A percentile compares a stretch with the other conserved stretches of the same genome.
Conservation (phyloP, 2,888 invertebrate genomes). For the Creontiades dilutus region DNA sequence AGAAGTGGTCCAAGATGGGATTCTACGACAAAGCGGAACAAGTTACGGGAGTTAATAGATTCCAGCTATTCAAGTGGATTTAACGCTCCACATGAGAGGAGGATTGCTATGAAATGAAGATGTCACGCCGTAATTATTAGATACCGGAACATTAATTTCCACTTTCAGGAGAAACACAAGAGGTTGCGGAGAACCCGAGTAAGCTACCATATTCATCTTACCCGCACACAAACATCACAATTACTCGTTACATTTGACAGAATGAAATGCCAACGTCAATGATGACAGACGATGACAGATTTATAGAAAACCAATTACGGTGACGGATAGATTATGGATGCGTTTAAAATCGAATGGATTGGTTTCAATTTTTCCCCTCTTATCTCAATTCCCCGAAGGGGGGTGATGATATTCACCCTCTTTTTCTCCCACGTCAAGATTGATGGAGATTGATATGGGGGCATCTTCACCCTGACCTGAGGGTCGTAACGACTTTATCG, state of each 20-base stretch:
- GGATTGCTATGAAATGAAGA: conserved; percentile 20
- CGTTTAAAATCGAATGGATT: conserved; percentile 25
- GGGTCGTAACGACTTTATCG: conserved; percentile 25
- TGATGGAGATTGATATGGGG: conserved; percentile 23
- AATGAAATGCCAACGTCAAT: neutral
- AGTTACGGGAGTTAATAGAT: conserved; percentile 14
- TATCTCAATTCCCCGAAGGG: neutral
- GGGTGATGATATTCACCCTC: conserved; percentile 29
- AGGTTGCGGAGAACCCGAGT: neutral
- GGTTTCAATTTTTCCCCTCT: conserved; percentile 25
- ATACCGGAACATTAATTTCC: neutral
- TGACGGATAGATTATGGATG: conserved; percentile 10
- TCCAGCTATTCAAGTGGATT: conserved; percentile 2
- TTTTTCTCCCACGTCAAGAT: neutral
- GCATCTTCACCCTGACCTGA: conserved; percentile 18
- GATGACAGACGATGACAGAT: neutral
- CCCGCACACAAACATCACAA: neutral
- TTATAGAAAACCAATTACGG: conserved; percentile 11
- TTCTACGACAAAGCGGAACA: neutral
- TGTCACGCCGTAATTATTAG: conserved; percentile 4
- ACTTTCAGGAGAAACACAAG: neutral
- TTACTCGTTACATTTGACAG: neutral
- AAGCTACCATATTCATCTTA: neutral
- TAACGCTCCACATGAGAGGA: neutral
- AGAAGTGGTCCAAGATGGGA: conserved; percentile 3